Percentiles rank a stretch among this genome's conserved stretches.
Conservation (phyloP, 2,797 vertebrate species). For the Mormyrops attenuatus region DNA sequence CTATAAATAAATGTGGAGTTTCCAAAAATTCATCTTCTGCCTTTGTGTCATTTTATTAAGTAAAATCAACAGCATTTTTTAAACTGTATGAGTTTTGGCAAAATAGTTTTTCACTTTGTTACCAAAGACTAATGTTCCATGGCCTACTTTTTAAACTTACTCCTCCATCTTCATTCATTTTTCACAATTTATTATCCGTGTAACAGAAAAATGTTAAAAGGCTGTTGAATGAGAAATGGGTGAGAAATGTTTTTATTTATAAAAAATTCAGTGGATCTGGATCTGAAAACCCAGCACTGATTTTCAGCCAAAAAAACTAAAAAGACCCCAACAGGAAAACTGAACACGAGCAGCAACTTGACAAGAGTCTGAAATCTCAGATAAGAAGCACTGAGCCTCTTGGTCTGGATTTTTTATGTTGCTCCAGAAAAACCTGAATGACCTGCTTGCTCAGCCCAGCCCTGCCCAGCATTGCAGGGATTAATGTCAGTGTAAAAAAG, state of each 20-base stretch:
- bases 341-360: neutral
- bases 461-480: neutral
- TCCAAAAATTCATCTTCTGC: neutral
- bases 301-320: neutral
- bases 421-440: neutral
- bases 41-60: neutral
- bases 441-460: neutral
- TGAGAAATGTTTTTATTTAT: neutral
- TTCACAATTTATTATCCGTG: neutral
- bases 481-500: neutral
- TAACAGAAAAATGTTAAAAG: neutral
- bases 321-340: neutral
- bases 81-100: neutral
- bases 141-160: neutral
- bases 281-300: neutral
- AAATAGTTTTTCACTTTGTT: neutral
- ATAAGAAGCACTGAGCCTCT: neutral
- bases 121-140: neutral
- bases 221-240: neutral
- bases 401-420: neutral
- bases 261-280: neutral
- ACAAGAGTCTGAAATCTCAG: neutral
- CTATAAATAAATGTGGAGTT: neutral
- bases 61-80: neutral
- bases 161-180: neutral